phyloP scores from a whole-genome alignment of 1,140 invertebrate species.

The Copidosoma floridanum region DNA sequence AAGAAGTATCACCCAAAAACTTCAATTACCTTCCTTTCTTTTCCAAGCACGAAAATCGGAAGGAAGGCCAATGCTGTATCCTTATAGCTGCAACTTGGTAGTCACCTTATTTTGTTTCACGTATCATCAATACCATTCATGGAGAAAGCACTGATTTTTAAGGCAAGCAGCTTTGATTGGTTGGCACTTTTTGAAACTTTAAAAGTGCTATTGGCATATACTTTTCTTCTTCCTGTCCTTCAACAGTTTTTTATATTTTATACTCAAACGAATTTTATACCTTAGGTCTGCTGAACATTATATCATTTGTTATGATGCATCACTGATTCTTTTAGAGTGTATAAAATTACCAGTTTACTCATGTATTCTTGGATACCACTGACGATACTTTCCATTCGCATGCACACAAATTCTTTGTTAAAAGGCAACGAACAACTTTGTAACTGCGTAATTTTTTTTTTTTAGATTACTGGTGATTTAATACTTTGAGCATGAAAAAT shows the following conservation, averaged over 20 bases:
- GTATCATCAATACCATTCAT: slow-evolving; percentile 41
- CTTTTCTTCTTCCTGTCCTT: neutral
- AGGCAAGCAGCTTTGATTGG: slow-evolving; percentile 18
- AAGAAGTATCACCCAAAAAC: slow-evolving; percentile 46
- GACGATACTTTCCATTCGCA: slow-evolving; percentile 42
- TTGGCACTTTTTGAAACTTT: slow-evolving; percentile 44
- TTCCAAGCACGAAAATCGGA: slow-evolving; percentile 30
- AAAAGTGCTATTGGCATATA: slow-evolving; percentile 33
- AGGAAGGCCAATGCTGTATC: slow-evolving; percentile 36
- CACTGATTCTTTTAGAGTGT: slow-evolving; percentile 32
- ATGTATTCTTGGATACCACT: slow-evolving; percentile 34
- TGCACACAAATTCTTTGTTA: slow-evolving; percentile 37
- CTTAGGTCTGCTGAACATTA: slow-evolving; percentile 14
- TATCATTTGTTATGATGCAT: slow-evolving; percentile 17
- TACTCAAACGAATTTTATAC: slow-evolving; percentile 38
- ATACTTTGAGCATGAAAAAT: slow-evolving; percentile 36
- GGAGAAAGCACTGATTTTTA: slow-evolving; percentile 32
- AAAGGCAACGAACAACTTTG: slow-evolving; percentile 27
- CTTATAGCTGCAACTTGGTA: slow-evolving; percentile 25
- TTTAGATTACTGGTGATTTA: too few relatives aligned
- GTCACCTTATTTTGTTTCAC: slow-evolving; percentile 33
- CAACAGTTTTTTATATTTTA: slow-evolving; percentile 16
- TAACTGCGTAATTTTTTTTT: slow-evolving; percentile 42
- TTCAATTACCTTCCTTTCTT: slow-evolving; percentile 33
- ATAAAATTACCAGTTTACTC: slow-evolving; percentile 47